These are phyloP conservation scores for Dryobates pubescens DNA, from an alignment of 2,797 vertebrate species.

Conservation along the genomic window DNA sequence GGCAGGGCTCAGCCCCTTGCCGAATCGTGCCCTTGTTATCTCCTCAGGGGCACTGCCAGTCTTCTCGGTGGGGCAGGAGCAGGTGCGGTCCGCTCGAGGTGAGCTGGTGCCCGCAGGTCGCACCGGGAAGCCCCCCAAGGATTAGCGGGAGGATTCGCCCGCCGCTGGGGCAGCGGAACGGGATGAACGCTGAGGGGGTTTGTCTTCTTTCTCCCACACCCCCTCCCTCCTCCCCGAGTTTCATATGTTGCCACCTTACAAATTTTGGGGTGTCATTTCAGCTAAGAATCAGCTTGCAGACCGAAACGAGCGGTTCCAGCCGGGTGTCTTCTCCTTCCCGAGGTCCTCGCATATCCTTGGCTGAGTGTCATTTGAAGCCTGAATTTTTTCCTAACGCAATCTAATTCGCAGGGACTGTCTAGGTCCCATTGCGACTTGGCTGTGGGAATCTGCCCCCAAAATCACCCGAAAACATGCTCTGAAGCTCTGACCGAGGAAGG, in stretches of 20 bases:
- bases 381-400: not conserved
- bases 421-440: not conserved
- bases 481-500: not conserved
- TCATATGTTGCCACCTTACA: not conserved
- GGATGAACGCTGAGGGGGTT: not conserved
- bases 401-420: conserved; percentile 24
- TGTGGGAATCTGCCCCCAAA: conserved; percentile 28
- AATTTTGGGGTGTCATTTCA: not conserved
- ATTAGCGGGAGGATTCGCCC: not conserved
- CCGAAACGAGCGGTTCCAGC: not conserved
- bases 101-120: too few species aligned
- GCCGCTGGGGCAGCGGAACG: not conserved
- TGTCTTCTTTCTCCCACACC: not conserved
- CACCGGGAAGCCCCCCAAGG: not conserved
- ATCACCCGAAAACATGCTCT: not conserved
- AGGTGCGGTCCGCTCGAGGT: not conserved
- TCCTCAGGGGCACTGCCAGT: not conserved
- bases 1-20: not conserved
- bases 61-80: not conserved
- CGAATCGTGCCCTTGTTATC: not conserved
- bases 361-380: not conserved
- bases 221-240: not conserved
- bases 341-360: not conserved
- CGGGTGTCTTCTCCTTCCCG: not conserved
- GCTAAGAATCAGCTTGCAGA: not conserved